These are phyloP conservation scores for Tiaroga cobitis DNA, from an alignment of 2,797 vertebrate genomes.

Conservation along the genomic window DNA sequence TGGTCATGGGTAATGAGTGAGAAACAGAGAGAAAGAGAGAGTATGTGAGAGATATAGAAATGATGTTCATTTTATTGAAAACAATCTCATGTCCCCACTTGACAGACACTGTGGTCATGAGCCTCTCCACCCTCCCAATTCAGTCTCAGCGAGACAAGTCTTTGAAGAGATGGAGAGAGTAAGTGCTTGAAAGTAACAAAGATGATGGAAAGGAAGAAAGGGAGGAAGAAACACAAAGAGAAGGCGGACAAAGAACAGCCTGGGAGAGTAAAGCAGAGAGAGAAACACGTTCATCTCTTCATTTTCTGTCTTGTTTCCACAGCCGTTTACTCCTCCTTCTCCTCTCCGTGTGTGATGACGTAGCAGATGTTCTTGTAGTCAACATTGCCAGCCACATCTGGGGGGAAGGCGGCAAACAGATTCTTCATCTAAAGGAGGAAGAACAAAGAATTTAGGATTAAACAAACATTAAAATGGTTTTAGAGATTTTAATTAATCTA, in stretches of 20 bases:
- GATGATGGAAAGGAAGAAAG: slow-evolving; percentile 54
- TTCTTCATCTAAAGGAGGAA: slow-evolving; percentile 78
- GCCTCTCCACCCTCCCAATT: slow-evolving; percentile 53
- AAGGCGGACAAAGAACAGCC: slow-evolving; percentile 60
- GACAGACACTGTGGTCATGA: slow-evolving; percentile 71
- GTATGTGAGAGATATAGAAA: slow-evolving; percentile 65
- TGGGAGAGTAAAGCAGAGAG: slow-evolving; percentile 68
- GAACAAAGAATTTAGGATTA: background rate
- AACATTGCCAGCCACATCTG: slow-evolving; percentile 86
- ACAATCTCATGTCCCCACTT: slow-evolving; percentile 75
- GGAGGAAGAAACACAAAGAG: slow-evolving; percentile 51
- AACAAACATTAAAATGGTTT: background rate
- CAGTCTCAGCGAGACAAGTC: slow-evolving; percentile 66
- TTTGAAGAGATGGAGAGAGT: slow-evolving; percentile 65
- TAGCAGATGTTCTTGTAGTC: slow-evolving; percentile 94
- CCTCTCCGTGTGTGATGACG: slow-evolving; percentile 90
- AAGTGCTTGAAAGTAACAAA: slow-evolving; percentile 63
- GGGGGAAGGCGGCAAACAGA: slow-evolving; percentile 85
- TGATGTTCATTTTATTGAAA: slow-evolving; percentile 78
- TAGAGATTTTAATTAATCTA: background rate
- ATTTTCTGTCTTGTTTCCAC: slow-evolving; percentile 63
- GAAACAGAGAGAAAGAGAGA: slow-evolving; percentile 61
- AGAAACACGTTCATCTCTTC: slow-evolving; percentile 66
- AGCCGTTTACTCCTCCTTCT: slow-evolving; percentile 86
- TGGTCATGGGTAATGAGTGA: slow-evolving; percentile 55